Evolutionary conservation across 2,888 invertebrate species (phyloP), one percentile per base, ranked within the genome.

Genomic region (Lithophane ornitopus): DNA sequence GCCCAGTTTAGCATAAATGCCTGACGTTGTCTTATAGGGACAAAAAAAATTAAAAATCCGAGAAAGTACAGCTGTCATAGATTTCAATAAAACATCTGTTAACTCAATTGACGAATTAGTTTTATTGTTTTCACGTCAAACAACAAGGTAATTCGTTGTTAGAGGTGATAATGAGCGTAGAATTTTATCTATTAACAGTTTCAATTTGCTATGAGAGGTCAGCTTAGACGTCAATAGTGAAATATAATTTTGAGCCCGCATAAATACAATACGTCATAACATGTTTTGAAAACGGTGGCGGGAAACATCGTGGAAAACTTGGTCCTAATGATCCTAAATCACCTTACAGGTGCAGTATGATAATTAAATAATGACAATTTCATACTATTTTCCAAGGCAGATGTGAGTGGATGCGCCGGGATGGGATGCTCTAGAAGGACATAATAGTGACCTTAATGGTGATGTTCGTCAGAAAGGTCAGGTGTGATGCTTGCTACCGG

Each of bases 31-130:
- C 8, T 49, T 8, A 19, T 8, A 49, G 52, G 22, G 52, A 52
- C 22, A 52, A 6, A 11, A n/a, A n/a, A n/a, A n/a, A n/a, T n/a
- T n/a, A n/a, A n/a, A n/a, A n/a, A n/a, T n/a, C 49, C 52, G 52
- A n/a, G 54, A 54, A 54, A 54, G 9, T 0, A 22, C 22, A 22
- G 9, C 3, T 52, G 9, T n/a, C 3, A 11, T 39, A 39, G 14
- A 44, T 62, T n/a, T 4, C 3, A 63, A 65, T 56, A 66, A 19
- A 58, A n/a, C 34, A 26, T 44, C 14, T 11, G 39, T 74, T 80
- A 74, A 74, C 61, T 79, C 28, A 62, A 65, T 70, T 78, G 71
- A 59, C 44, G 26, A 34, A 34, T 65, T 39, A 39, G 39, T 72
- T 68, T 68, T 69, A 70, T 62, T 16, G 22, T 69, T n/a, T n/a